A percentile compares a stretch with the other conserved stretches of the same genome.
Conservation (phyloP, 2,797 vertebrate genomes). For the Dendrocincla fuliginosa region DNA sequence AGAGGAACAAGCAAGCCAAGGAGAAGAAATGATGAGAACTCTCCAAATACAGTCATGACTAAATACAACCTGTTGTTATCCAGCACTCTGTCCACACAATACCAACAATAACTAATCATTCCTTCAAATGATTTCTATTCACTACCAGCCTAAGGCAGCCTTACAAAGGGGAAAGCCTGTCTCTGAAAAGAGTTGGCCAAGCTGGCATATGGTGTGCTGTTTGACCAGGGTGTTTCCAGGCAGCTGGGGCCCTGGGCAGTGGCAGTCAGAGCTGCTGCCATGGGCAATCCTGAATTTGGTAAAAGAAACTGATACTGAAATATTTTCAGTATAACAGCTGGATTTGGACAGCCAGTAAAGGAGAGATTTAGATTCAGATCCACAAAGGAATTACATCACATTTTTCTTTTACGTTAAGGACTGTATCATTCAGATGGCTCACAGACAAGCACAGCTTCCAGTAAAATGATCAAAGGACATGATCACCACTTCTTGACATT, state of each 20-base stretch:
- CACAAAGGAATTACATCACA: neutral
- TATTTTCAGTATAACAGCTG: neutral
- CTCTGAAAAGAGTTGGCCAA: neutral
- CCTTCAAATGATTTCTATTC: neutral
- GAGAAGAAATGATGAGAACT: neutral
- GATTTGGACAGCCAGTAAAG: neutral
- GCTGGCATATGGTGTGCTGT: fast-evolving
- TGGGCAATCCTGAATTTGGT: fast-evolving
- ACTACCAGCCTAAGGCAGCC: neutral
- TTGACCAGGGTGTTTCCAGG: neutral
- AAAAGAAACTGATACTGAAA: neutral
- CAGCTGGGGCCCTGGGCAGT: neutral
- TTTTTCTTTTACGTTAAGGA: neutral
- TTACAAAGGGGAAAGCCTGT: neutral
- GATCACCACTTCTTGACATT: neutral
- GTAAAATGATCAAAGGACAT: neutral
- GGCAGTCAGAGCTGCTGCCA: neutral
- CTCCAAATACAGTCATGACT: neutral
- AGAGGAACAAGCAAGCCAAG: neutral
- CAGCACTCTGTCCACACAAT: neutral
- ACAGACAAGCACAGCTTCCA: neutral
- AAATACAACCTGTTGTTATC: neutral
- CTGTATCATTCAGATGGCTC: neutral
- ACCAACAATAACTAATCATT: neutral
- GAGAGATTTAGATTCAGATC: neutral